Percentiles rank a stretch among this genome's conserved stretches.
These are phyloP conservation scores for Polia nebulosa DNA, from an alignment of 2,888 invertebrate species.

Conservation along the genomic window DNA sequence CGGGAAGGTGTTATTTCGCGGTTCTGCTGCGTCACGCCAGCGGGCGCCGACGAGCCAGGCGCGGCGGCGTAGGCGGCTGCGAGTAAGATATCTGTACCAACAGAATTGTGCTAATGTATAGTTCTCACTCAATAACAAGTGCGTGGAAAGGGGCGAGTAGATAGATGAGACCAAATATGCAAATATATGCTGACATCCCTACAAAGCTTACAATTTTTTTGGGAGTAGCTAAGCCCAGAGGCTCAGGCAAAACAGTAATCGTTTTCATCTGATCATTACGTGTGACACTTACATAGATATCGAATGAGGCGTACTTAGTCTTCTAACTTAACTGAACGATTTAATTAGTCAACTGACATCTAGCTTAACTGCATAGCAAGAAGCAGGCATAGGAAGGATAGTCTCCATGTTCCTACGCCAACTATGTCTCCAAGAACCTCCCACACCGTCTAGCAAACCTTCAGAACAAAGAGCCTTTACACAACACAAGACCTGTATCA, in stretches of 20 bases:
- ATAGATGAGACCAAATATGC: conserved; percentile 40
- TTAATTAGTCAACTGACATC: too few relatives aligned
- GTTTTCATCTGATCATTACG: too few relatives aligned
- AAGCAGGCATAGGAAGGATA: background rate
- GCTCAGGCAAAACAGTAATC: too few relatives aligned
- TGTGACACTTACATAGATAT: too few relatives aligned
- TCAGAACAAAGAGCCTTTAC: conserved; percentile 25
- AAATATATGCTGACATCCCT: background rate
- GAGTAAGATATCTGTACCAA: conserved; percentile 68
- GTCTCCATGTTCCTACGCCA: background rate
- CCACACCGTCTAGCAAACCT: background rate
- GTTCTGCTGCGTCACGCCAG: conserved; percentile 80
- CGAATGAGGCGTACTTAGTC: too few relatives aligned
- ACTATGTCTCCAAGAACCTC: background rate
- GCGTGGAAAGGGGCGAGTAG: conserved; percentile 25
- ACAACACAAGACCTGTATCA: conserved; percentile 26
- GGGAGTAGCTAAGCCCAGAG: background rate
- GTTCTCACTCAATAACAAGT: conserved; percentile 53
- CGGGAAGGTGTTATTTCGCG: conserved; percentile 83
- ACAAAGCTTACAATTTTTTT: background rate
- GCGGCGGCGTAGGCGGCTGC: conserved; percentile 45
- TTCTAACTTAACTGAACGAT: too few relatives aligned
- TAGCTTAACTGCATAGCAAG: too few relatives aligned
- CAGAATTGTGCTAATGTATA: conserved; percentile 57
- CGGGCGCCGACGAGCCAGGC: conserved; percentile 44